Base-by-base conservation (phyloP, 30 jellyfish, hydroid and myxozoan genomes). In the Pelagia noctiluca region DNA sequence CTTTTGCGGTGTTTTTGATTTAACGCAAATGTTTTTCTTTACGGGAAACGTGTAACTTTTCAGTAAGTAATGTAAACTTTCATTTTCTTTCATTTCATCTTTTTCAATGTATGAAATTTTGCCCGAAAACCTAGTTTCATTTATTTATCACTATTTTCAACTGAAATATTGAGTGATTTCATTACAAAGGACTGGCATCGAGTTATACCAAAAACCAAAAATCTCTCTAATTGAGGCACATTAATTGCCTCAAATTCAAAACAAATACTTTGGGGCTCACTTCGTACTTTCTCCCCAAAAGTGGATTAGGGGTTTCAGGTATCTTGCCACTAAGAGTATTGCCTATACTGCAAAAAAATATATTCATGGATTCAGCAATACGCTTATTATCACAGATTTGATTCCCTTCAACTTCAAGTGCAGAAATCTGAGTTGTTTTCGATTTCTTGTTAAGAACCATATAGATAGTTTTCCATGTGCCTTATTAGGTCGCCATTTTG, bases 401-500 rank as follows among this genome's bases (percentile, higher is more conserved):
- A 42, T 16, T 42, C 57, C 57, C 57, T 42, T 42, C 57, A 42
- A 42, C 57, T 42, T 42, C 57, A 42, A 42, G 57, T 42, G 57
- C 57, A 42, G 57, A 8, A 42, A 42, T 42, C 16, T 42, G 57
- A 42, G 57, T 42, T 8, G 57, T 42, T 42, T 42, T 42, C 57
- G 57, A 42, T 42, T 42, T 42, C 57, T 42, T 42, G 57, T 42
- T 5, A 42, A 5, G 57, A 42, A 42, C 57, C 57, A 42, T 42
- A 42, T 42, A 5, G 57, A 42, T 42, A 42, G 57, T 42, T 16
- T 42, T 31, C 85, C 24, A 8, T 73, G 47, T 26, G 19, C 35
- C 86, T n/a, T 28, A 4, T 63, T 10, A 63, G 48, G 48, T 63
- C 76, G 5, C 76, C 48, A 12, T 63, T 25, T 12, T 25, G 46